Evolutionary conservation across 2,797 vertebrate genomes (phyloP), one percentile per base, ranked within the genome.

Genomic region (Enteromius trimaculatus): DNA sequence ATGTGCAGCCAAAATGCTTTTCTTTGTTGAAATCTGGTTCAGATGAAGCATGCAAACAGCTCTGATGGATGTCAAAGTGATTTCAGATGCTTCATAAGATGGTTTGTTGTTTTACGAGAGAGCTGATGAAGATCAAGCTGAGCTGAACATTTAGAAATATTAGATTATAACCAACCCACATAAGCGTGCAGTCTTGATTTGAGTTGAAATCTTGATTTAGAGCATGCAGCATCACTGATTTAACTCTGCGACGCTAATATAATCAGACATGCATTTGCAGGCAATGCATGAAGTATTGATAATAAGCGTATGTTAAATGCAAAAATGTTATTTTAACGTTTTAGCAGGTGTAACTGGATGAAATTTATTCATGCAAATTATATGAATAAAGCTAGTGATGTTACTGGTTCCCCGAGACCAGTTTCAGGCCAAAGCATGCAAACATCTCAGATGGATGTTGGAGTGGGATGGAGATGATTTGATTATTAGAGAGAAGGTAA

Each of bases 401-500:
- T 1, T 17, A 31, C 16, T 31, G 62, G 11, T 23, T 69, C 13
- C 21, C 37, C 0, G 14, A 70, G 3, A 23, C 11, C n/a, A 70
- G 17, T 71, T 17, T 6, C 37, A 68, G 4, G 21, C 21, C 34
- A 66, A 11, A 4, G 1, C 68, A 8, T 17, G n/a, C 68, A 44
- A 42, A 44, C 37, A 9, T 23, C 21, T 6, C 1, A 7, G 66
- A 23, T 39, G 65, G 58, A 62, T 14, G 26, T 6, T 7, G 70
- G 17, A 21, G 49, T 53, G 23, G 16, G 51, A 37, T n/a, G n/a
- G 44, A 44, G 44, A 14, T 47, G 44, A 47, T 42, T 42, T 13
- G 44, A 47, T 55, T 81, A 89, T 89, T 88, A 88, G 90, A 86
- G 69, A 47, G 13, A 7, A 0, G 8, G 69, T 49, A 2, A 70